phyloP scores from a whole-genome alignment of 2,797 vertebrate genomes.

The Carcharodon carcharias region DNA sequence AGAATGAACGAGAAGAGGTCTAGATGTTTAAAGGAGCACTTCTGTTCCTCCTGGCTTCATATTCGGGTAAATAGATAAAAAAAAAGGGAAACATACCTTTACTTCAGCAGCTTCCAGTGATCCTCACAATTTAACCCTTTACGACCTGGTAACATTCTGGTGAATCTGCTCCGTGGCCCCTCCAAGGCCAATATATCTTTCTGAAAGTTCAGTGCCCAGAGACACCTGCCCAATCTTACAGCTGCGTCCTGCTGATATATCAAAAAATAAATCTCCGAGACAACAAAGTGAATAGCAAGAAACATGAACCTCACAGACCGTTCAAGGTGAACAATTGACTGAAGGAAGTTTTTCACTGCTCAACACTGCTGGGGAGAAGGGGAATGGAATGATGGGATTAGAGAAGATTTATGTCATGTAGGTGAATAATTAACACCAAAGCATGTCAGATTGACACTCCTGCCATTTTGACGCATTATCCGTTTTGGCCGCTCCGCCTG shows the following conservation, averaged over 20 bases:
- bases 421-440: slow-evolving; percentile 20
- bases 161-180: neutral
- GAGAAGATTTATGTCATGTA: slow-evolving; percentile 16
- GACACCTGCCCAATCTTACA: neutral
- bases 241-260: neutral
- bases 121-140: neutral
- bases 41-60: neutral
- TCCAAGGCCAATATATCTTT: neutral
- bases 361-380: neutral
- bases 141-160: neutral
- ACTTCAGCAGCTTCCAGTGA: neutral
- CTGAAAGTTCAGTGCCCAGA: neutral
- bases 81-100: neutral
- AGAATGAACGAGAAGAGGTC: neutral
- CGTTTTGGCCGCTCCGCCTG: neutral
- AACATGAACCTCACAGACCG: neutral
- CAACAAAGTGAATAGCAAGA: slow-evolving; percentile 7
- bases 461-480: slow-evolving; percentile 27
- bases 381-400: slow-evolving; percentile 16
- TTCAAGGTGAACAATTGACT: slow-evolving; percentile 23
- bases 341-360: neutral
- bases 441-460: slow-evolving; percentile 28
- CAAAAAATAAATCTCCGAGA: neutral
- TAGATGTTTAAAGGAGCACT: neutral
- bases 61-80: neutral